A percentile compares a stretch with the other conserved stretches of the same genome.
Conservation (phyloP, 2,888 invertebrate species). For the Blera fallax region DNA sequence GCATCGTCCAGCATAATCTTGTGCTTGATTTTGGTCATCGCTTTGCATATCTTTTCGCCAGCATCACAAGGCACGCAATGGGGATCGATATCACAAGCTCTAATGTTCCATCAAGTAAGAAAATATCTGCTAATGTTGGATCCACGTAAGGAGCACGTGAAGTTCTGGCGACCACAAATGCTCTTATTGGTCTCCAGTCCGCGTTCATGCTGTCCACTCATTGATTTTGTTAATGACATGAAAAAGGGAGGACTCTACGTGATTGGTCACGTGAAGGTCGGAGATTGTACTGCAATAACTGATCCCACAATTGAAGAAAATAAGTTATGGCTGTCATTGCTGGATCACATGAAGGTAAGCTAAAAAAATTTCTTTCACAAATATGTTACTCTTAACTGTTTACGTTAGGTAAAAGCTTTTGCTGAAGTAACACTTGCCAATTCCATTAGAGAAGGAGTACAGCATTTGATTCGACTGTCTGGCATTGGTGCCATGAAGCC, state of each 20-base stretch:
- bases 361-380: not conserved
- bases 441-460: constrained; percentile 93
- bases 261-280: constrained; percentile 91
- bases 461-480: constrained; percentile 93
- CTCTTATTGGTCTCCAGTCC: constrained; percentile 95
- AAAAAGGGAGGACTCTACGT: constrained; percentile 97
- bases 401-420: constrained; percentile 92
- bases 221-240: constrained; percentile 98
- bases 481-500: constrained; percentile 99
- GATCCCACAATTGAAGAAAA: constrained; percentile 91
- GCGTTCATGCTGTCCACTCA: constrained; percentile 93
- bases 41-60: constrained; percentile 94
- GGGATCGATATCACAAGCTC: constrained; percentile 99
- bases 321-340: constrained; percentile 94
- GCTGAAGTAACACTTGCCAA: constrained; percentile 95
- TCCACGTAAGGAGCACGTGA: constrained; percentile 98
- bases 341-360: constrained; percentile 93
- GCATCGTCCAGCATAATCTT: constrained; percentile 93
- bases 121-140: constrained; percentile 98
- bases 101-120: constrained; percentile 98
- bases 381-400: not conserved
- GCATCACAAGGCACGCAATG: constrained; percentile 90
- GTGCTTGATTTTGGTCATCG: constrained; percentile 92
- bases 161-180: constrained; percentile 99
- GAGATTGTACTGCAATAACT: constrained; percentile 82